Base-by-base conservation (phyloP, 2,888 invertebrate species). In the Operophtera brumata region DNA sequence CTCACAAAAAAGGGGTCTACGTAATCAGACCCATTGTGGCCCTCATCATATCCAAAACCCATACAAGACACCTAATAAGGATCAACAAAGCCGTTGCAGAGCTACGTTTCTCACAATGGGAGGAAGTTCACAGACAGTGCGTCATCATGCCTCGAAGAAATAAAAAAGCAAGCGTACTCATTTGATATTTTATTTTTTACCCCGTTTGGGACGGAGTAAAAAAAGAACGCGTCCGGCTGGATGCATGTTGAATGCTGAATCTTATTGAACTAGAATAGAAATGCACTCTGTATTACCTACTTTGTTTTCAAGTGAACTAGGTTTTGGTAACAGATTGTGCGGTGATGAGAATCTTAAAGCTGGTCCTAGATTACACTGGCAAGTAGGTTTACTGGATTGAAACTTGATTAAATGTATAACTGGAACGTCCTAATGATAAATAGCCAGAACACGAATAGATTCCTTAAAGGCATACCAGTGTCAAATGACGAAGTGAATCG, bases 61-160 rank as follows among this genome's bases (percentile, higher is more conserved):
- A 55, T 59, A 55, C 54, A 34, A n/a, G 36, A 48, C 54, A 51
- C 64, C 59, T 49, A 59, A 64, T 61, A 54, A 56, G 60, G 60
- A 62, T 36, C 54, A 61, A 65, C 62, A 65, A 64, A 62, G 58
- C 56, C 54, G 61, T 56, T 61, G 59, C 62, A 57, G 62, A 57
- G 56, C 40, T 71, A 67, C 67, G 69, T 73, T 82, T 84, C 82
- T 81, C 84, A 89, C 88, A 89, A 88, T 87, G 86, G 84, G 67
- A 88, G 87, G 88, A 88, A 88, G 88, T 86, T 82, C 84, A 80
- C 84, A 83, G 79, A 78, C 78, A 72, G 82, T 87, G 88, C 86
- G 86, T 89, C 87, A 88, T 84, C 76, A 61, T 63, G 58, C 61
- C 65, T 64, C 57, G 77, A 80, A 75, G n/a, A 72, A 74, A 64